These are phyloP conservation scores for Philaethria dido DNA, from an alignment of 2,888 invertebrate genomes.

Conservation along the genomic window DNA sequence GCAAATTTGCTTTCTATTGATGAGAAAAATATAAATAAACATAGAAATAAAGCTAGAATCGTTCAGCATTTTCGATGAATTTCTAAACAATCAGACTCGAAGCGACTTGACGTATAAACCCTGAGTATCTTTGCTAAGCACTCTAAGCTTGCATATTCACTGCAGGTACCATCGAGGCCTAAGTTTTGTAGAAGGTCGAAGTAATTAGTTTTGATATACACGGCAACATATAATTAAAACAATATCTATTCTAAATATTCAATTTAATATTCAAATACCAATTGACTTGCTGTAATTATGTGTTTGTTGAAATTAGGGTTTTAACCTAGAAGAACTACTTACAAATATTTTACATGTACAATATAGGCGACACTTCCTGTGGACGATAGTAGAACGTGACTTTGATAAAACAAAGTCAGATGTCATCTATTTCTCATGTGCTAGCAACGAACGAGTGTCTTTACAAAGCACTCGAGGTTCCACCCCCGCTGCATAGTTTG, in stretches of 20 bases:
- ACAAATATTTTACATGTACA: neutral
- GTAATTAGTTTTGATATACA: neutral
- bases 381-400: neutral
- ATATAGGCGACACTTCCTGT: neutral
- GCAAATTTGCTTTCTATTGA: constrained; percentile 28
- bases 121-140: constrained; percentile 39
- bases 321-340: neutral
- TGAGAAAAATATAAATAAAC: constrained; percentile 31
- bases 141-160: constrained; percentile 31
- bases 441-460: constrained; percentile 23
- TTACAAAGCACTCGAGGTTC: constrained; percentile 24
- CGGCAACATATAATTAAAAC: constrained; percentile 1
- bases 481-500: constrained; percentile 22
- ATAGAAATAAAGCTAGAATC: constrained; percentile 28
- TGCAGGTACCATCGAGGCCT: constrained; percentile 1
- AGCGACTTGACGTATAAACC: constrained; percentile 29
- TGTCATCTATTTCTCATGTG: constrained; percentile 21
- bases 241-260: constrained; percentile 5
- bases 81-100: constrained; percentile 29
- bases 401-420: constrained; percentile 8
- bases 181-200: neutral
- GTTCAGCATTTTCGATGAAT: constrained; percentile 29
- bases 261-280: neutral
- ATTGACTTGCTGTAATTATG: constrained; percentile 1
- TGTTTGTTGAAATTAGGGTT: neutral